These are phyloP conservation scores for Pristiophorus japonicus DNA, from an alignment of 2,113 vertebrate genomes.

Conservation along the genomic window DNA sequence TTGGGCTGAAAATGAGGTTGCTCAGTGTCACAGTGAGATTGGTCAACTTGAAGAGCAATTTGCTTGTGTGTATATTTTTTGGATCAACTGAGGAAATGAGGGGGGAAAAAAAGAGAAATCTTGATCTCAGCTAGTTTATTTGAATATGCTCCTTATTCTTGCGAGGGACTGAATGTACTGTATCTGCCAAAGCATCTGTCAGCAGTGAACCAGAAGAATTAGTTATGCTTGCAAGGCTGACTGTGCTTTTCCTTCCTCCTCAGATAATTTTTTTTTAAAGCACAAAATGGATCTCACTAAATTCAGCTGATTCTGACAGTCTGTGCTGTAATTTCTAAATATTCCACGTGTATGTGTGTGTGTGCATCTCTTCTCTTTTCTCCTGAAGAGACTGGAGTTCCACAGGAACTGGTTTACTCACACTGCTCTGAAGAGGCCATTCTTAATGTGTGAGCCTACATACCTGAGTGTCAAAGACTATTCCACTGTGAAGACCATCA, in stretches of 20 bases:
- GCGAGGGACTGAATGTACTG: neutral
- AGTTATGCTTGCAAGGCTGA: neutral
- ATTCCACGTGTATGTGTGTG: neutral
- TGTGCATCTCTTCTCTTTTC: no score
- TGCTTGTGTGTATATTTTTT: neutral
- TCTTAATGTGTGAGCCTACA: neutral
- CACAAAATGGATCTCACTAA: neutral
- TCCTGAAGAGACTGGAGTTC: neutral
- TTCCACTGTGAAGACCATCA: neutral
- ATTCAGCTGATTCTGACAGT: neutral
- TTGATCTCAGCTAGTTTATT: neutral
- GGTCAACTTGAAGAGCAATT: neutral
- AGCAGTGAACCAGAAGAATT: neutral
- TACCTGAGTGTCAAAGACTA: neutral
- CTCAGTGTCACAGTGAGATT: neutral
- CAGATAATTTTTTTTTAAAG: neutral
- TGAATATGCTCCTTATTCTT: neutral
- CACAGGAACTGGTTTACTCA: neutral
- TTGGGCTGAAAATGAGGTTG: neutral
- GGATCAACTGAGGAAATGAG: neutral
- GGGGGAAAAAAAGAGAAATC: neutral
- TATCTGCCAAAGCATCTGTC: slow-evolving; percentile 7
- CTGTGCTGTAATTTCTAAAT: neutral
- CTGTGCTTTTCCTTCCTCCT: neutral
- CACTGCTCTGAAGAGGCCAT: neutral